Evolutionary conservation across 2,888 invertebrate species (phyloP).

Genomic region (Ophioninae sp.): DNA sequence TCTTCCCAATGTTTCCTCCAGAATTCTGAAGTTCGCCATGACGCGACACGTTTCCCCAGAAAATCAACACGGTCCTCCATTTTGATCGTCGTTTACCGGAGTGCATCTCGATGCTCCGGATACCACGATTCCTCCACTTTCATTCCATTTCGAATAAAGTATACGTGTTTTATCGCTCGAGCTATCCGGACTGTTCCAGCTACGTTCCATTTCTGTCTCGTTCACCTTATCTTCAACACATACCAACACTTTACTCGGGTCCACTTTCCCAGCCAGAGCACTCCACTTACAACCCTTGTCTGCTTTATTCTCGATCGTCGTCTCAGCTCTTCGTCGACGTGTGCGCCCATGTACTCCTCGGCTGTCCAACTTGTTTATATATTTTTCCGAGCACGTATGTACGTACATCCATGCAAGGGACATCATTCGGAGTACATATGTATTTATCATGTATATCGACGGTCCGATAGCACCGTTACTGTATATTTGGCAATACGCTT

Average conservation of each 20-base stretch:
- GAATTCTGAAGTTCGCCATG: not conserved
- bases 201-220: slow-evolving; percentile 56
- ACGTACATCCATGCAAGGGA: not conserved
- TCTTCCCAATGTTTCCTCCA: not conserved
- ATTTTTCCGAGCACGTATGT: not conserved
- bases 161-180: slow-evolving; percentile 55
- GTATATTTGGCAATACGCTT: slow-evolving; percentile 59
- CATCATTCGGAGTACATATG: slow-evolving; percentile 39
- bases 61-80: slow-evolving; percentile 18
- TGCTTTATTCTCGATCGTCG: slow-evolving; percentile 68
- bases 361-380: slow-evolving; percentile 1
- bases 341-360: slow-evolving; percentile 44
- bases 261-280: slow-evolving; percentile 64
- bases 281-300: slow-evolving; percentile 65
- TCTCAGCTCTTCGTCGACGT: slow-evolving; percentile 56
- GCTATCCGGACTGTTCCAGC: slow-evolving; percentile 49
- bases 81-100: slow-evolving; percentile 16
- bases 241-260: slow-evolving; percentile 60
- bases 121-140: slow-evolving; percentile 42
- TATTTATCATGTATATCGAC: slow-evolving; percentile 43
- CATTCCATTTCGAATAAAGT: slow-evolving; percentile 57
- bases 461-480: slow-evolving; percentile 13
- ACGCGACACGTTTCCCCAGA: slow-evolving; percentile 17
- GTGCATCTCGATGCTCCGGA: slow-evolving; percentile 39
- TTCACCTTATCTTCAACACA: slow-evolving; percentile 37